Evolutionary conservation across 2,797 vertebrate genomes (phyloP).

Genomic region (Chelonia mydas): DNA sequence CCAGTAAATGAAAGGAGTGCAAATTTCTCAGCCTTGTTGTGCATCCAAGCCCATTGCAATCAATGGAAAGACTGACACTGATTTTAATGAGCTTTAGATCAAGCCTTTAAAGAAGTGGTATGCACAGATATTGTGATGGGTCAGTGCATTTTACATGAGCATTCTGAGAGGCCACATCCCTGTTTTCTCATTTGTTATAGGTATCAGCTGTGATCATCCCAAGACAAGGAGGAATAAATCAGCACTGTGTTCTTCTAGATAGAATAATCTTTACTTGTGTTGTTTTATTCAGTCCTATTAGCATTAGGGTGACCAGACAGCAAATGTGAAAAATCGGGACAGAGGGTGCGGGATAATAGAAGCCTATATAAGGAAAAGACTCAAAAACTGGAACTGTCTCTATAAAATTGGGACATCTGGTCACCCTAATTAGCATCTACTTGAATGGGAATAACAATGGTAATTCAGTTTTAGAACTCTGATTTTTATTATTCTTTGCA

Average conservation of each 20-base stretch:
- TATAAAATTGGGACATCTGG: too few species aligned
- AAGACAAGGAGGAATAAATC: constrained; percentile 3
- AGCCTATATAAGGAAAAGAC: too few species aligned
- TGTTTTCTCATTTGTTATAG: neutral
- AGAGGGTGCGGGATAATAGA: too few species aligned
- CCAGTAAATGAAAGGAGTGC: neutral
- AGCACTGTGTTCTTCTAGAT: neutral
- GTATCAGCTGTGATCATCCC: neutral
- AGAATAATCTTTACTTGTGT: neutral
- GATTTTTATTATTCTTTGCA: neutral
- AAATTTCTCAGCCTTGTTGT: neutral
- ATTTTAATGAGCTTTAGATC: neutral
- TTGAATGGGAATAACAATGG: neutral
- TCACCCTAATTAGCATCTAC: neutral
- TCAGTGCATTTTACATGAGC: constrained; percentile 5
- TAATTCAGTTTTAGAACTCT: neutral
- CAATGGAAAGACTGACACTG: neutral
- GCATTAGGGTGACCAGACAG: neutral
- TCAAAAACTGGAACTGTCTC: too few species aligned
- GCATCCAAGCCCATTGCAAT: neutral
- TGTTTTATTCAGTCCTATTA: neutral
- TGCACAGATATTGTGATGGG: neutral
- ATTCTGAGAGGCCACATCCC: neutral
- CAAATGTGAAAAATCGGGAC: too few species aligned
- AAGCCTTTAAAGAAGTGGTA: neutral